These are phyloP conservation scores for Rhogogaster chlorosoma DNA, from an alignment of 2,888 invertebrate genomes.

Conservation along the genomic window DNA sequence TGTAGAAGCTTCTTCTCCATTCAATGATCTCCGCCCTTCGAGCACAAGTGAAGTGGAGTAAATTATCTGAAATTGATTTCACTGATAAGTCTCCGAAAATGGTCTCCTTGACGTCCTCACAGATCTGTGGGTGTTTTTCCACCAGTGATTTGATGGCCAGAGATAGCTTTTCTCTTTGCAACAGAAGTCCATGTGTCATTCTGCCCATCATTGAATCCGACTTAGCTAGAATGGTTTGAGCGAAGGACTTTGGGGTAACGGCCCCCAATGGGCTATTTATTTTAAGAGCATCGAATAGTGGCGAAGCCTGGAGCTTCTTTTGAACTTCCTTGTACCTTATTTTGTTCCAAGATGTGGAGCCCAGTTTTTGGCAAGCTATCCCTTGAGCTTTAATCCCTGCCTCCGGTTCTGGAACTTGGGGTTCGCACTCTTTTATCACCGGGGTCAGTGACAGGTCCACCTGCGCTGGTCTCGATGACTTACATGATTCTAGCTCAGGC, in stretches of 20 bases:
- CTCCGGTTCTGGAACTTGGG: too few relatives aligned
- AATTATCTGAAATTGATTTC: conserved; percentile 43
- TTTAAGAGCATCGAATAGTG: background rate
- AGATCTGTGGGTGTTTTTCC: background rate
- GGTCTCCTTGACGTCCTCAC: background rate
- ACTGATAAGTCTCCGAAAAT: conserved; percentile 37
- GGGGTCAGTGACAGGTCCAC: too few relatives aligned
- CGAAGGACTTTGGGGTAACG: background rate
- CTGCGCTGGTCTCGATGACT: too few relatives aligned
- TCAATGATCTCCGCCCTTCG: conserved; percentile 49
- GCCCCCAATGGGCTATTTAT: background rate
- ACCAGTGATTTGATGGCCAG: background rate
- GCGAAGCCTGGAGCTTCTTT: background rate
- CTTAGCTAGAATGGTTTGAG: background rate
- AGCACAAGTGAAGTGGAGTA: conserved; percentile 51
- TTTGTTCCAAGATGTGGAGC: background rate
- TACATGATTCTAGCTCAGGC: too few relatives aligned
- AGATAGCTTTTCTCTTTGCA: background rate
- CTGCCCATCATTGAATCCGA: background rate
- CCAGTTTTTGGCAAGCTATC: background rate
- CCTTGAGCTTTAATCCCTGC: background rate
- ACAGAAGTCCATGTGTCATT: background rate
- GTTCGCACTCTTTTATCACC: too few relatives aligned
- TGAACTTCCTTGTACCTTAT: background rate
- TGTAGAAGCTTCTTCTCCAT: conserved; percentile 26